A percentile compares a stretch with the other conserved stretches of the same genome.
Conservation (phyloP, 2,113 vertebrate genomes). For the Falcunculus frontatus region DNA sequence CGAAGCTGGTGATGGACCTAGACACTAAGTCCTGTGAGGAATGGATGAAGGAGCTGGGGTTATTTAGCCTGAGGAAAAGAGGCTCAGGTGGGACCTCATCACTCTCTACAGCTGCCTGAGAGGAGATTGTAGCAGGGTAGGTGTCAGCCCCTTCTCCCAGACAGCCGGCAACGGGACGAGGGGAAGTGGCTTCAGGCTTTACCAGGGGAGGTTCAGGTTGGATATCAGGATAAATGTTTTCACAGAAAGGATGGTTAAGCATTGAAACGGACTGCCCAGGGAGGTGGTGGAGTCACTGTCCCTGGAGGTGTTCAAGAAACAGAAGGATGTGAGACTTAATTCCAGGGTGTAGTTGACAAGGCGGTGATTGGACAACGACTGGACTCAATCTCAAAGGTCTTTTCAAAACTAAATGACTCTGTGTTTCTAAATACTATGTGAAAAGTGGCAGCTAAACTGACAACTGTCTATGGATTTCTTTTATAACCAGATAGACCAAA, state of each 20-base stretch:
- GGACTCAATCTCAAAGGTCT: not conserved
- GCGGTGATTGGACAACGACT: not conserved
- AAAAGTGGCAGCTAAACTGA: not conserved
- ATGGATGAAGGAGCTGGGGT: not conserved
- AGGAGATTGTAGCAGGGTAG: not conserved
- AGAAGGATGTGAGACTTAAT: too few species aligned
- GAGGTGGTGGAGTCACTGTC: not conserved
- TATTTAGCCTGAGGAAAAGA: not conserved
- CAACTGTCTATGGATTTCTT: not conserved
- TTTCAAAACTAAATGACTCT: not conserved
- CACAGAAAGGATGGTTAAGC: not conserved
- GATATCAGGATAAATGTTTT: not conserved
- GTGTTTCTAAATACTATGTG: not conserved
- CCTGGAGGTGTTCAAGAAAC: not conserved
- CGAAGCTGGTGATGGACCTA: not conserved
- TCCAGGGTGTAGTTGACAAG: not conserved
- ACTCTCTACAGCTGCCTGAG: too few species aligned
- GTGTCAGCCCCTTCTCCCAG: not conserved
- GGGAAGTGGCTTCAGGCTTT: not conserved
- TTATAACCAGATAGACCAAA: not conserved
- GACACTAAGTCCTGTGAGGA: accelerated
- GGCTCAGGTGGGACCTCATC: accelerated
- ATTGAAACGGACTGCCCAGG: not conserved
- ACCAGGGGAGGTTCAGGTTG: not conserved
- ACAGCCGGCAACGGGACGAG: accelerated